These are phyloP conservation scores for Pimephales promelas DNA, from an alignment of 2,113 vertebrate genomes.

Conservation along the genomic window DNA sequence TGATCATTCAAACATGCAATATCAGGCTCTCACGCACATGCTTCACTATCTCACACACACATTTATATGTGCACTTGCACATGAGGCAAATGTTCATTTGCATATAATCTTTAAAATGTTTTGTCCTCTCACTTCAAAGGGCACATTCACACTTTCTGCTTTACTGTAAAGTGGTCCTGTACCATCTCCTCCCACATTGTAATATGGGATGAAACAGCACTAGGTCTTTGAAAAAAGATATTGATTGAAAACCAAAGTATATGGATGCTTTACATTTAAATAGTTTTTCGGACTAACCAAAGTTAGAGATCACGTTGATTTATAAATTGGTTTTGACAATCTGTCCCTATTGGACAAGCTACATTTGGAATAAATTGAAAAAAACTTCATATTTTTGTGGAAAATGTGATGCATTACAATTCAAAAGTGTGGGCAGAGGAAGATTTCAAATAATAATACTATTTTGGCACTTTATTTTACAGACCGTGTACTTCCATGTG, in stretches of 20 bases:
- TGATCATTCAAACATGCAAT: conserved; percentile 33
- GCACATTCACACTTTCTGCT: conserved; percentile 20
- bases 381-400: too few relatives aligned
- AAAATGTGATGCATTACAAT: too few relatives aligned
- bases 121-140: conserved; percentile 37
- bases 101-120: conserved; percentile 45
- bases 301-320: not conserved
- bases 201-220: conserved; percentile 4
- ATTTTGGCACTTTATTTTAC: too few relatives aligned
- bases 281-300: not conserved
- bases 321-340: not conserved
- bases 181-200: conserved; percentile 9
- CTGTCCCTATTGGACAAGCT: too few relatives aligned
- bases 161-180: conserved; percentile 17
- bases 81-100: conserved; percentile 10
- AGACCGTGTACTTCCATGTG: too few relatives aligned
- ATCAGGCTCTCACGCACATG: conserved; percentile 19
- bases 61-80: conserved; percentile 15
- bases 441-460: too few relatives aligned
- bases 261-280: not conserved
- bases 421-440: too few relatives aligned
- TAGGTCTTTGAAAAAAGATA: not conserved
- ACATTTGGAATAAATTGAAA: too few relatives aligned
- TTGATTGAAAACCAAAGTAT: not conserved
- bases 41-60: conserved; percentile 17